phyloP scores from a whole-genome alignment of 2,113 vertebrate genomes.

The Ramphastos sulfuratus region DNA sequence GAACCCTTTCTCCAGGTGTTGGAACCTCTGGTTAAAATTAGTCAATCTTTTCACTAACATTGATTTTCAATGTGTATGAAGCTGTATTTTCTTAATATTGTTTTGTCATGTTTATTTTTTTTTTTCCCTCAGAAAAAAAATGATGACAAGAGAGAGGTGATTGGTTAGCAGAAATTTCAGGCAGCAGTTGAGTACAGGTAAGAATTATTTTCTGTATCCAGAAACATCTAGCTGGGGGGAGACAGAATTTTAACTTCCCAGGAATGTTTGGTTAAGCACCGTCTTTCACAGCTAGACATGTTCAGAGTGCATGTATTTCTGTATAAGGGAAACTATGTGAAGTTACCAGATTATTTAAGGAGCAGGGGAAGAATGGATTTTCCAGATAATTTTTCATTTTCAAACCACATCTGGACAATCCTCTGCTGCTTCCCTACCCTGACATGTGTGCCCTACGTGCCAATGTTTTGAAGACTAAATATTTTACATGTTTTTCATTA shows the following conservation, averaged over 20 bases:
- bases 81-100: neutral
- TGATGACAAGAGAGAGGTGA: slow-evolving; percentile 33
- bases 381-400: neutral
- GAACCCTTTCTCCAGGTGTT: neutral
- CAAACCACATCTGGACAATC: neutral
- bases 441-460: neutral
- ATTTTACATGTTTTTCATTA: neutral
- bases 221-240: neutral
- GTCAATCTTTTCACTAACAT: neutral
- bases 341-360: neutral
- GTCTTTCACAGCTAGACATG: neutral
- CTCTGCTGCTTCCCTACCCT: neutral
- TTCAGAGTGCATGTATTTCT: neutral
- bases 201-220: neutral
- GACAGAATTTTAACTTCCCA: neutral
- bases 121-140: too few relatives aligned
- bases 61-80: neutral
- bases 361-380: neutral
- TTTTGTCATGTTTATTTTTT: neutral
- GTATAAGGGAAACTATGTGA: neutral
- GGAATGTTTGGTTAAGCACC: neutral
- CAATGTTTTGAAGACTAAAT: neutral
- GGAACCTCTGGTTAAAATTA: neutral
- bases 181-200: slow-evolving; percentile 40
- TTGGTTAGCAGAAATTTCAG: slow-evolving; percentile 58